These are phyloP conservation scores for Pheosia gnoma DNA, from an alignment of 2,888 invertebrate species.

Conservation along the genomic window DNA sequence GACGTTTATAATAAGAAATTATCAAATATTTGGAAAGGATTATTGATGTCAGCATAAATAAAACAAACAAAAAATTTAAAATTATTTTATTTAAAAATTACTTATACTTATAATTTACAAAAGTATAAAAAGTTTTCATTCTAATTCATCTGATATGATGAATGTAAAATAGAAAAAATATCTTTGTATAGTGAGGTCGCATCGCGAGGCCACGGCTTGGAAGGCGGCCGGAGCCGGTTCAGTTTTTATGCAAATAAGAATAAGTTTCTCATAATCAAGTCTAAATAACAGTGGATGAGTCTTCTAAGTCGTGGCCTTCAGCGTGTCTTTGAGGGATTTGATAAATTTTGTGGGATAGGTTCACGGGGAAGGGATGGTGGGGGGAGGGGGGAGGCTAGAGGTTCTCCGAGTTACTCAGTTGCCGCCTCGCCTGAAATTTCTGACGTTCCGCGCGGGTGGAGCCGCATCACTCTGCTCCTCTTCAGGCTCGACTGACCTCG, in stretches of 20 bases:
- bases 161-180: constrained; percentile 32
- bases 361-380: constrained; percentile 28
- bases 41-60: constrained; percentile 10
- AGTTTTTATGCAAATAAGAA: not conserved
- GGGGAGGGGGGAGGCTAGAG: constrained; percentile 17
- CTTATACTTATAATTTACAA: constrained; percentile 79
- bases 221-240: constrained; percentile 9
- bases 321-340: constrained; percentile 10
- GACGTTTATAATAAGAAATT: no score
- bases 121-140: constrained; percentile 60
- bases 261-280: constrained; percentile 16
- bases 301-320: constrained; percentile 16
- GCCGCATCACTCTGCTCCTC: constrained; percentile 65
- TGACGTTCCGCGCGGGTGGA: constrained; percentile 54
- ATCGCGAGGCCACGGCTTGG: constrained; percentile 10
- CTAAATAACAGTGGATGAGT: constrained; percentile 26
- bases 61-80: constrained; percentile 41
- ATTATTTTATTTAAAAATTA: constrained; percentile 76
- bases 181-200: constrained; percentile 16
- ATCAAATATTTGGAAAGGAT: no score
- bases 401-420: constrained; percentile 43
- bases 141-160: constrained; percentile 52
- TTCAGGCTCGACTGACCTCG: constrained; percentile 65
- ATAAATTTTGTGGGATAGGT: constrained; percentile 24
- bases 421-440: constrained; percentile 65